Evolutionary conservation across 2,888 invertebrate species (phyloP).

Genomic region (Drosophila prostipennis): DNA sequence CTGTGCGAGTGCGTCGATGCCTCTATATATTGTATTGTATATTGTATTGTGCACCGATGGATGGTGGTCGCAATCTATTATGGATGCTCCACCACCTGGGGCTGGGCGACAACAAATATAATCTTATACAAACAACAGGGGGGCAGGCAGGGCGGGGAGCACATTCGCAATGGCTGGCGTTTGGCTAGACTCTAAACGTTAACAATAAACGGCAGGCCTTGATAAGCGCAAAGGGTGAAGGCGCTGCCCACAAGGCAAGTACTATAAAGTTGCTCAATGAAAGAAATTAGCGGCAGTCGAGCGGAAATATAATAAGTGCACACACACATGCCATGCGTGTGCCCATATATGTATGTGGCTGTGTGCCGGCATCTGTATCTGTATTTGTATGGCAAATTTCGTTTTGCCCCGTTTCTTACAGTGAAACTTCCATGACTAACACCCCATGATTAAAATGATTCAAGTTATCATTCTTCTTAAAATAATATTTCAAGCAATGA

Average conservation of each 20-base stretch:
- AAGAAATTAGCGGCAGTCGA: conserved; percentile 69
- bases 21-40: conserved; percentile 9
- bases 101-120: conserved; percentile 1
- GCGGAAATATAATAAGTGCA: conserved; percentile 78
- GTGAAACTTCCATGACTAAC: conserved; percentile 8
- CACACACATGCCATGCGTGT: conserved; percentile 5
- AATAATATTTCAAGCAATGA: too few relatives aligned
- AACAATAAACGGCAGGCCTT: conserved; percentile 50
- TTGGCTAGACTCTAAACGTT: conserved; percentile 63
- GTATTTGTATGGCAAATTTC: conserved; percentile 27
- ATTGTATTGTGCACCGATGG: conserved; percentile 48
- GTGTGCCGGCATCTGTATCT: neutral
- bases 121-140: neutral
- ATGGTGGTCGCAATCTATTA: conserved; percentile 49
- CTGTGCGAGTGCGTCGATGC: conserved; percentile 51
- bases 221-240: conserved; percentile 40
- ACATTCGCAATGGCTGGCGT: conserved; percentile 53
- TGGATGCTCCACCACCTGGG: conserved; percentile 62
- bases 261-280: conserved; percentile 57
- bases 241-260: conserved; percentile 31
- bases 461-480: too few relatives aligned
- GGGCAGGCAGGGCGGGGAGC: neutral
- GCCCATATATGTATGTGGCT: conserved; percentile 1
- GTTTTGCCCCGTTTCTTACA: conserved; percentile 27
- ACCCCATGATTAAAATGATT: too few relatives aligned